phyloP scores from a whole-genome alignment of 2,888 invertebrate species.

The Pterostichus niger region DNA sequence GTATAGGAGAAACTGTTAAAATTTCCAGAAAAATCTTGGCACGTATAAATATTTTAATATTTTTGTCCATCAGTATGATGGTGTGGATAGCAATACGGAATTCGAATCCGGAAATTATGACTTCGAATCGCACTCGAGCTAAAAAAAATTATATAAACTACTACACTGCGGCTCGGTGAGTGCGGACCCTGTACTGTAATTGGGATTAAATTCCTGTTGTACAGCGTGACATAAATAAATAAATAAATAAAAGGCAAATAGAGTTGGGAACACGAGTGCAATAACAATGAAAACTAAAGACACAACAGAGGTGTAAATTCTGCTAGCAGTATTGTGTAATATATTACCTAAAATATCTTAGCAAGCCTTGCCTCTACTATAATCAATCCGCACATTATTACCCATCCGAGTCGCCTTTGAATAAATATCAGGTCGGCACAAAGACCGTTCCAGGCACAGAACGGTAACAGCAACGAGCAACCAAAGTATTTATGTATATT shows the following conservation, averaged over 20 bases:
- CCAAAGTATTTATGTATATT: conserved; percentile 64
- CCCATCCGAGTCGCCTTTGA: conserved; percentile 17
- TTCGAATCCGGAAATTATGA: too few species aligned
- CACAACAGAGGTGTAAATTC: conserved; percentile 12
- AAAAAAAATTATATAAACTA: too few species aligned
- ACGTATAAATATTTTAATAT: too few species aligned
- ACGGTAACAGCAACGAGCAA: conserved; percentile 38
- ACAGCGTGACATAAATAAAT: too few species aligned
- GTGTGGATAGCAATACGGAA: too few species aligned
- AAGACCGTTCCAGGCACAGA: conserved; percentile 36
- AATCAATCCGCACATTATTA: conserved; percentile 34
- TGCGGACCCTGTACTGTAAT: too few species aligned
- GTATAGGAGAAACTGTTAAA: too few species aligned
- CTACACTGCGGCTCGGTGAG: too few species aligned
- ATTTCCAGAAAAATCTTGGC: too few species aligned
- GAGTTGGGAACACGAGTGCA: not conserved
- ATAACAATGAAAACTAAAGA: conserved; percentile 15
- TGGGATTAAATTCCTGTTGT: too few species aligned
- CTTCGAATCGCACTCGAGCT: too few species aligned
- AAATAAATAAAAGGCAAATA: conserved; percentile 19
- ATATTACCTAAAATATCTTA: conserved; percentile 4
- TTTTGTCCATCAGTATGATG: too few species aligned
- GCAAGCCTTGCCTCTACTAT: not conserved
- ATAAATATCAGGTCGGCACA: conserved; percentile 24
- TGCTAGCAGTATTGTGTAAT: not conserved